Conservation (phyloP, 2,113 vertebrate species). For the Piprites chloris region DNA sequence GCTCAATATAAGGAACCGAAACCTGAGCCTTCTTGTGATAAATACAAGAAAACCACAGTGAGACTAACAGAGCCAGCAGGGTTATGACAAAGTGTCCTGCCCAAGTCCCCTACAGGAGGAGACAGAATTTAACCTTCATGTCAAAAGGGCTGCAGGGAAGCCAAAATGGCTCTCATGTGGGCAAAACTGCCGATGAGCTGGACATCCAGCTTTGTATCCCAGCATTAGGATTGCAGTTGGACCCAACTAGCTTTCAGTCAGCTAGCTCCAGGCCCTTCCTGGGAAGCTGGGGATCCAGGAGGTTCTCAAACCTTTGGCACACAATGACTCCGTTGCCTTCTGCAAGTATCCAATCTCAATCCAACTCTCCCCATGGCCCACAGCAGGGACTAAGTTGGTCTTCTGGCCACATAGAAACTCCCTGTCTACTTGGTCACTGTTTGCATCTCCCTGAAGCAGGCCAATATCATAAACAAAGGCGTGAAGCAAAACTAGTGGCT, state of each 20-base stretch:
- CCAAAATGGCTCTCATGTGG: not conserved
- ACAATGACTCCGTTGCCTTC: not conserved
- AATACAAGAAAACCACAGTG: not conserved
- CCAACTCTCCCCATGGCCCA: not conserved
- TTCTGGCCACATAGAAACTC: not conserved
- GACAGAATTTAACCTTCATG: not conserved
- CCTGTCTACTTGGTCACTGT: not conserved
- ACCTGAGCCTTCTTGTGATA: not conserved
- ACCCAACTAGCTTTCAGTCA: not conserved
- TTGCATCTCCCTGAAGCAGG: not conserved
- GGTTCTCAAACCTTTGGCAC: not conserved
- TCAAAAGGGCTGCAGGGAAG: not conserved
- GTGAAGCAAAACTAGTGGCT: not conserved
- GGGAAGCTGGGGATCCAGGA: not conserved
- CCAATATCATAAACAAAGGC: not conserved
- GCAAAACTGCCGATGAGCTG: not conserved
- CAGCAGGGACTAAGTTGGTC: not conserved
- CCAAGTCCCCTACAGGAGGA: accelerated
- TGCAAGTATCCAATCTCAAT: not conserved
- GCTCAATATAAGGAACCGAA: conserved; percentile 9
- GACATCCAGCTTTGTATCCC: not conserved
- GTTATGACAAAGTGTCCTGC: not conserved
- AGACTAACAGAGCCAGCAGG: not conserved
- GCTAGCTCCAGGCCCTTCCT: not conserved
- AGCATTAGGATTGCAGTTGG: not conserved